phyloP scores from a whole-genome alignment of 2,888 invertebrate genomes.

The Metallyticus violacea region DNA sequence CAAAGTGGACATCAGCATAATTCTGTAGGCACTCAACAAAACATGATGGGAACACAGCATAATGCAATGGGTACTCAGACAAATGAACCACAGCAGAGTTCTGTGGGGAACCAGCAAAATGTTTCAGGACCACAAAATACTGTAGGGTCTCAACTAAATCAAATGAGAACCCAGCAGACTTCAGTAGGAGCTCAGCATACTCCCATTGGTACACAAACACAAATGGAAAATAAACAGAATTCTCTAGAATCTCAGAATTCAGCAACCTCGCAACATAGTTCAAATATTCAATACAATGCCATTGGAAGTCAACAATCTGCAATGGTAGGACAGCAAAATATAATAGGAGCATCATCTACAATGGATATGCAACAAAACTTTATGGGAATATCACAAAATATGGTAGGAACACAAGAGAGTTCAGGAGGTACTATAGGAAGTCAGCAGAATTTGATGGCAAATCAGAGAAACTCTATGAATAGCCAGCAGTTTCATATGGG shows the following conservation, averaged over 20 bases:
- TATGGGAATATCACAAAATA: background rate
- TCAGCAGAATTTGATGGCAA: background rate
- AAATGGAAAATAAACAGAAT: background rate
- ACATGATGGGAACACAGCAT: slow-evolving; percentile 1
- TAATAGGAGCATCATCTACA: background rate
- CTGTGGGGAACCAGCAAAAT: background rate
- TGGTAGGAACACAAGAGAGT: background rate
- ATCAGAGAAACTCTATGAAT: background rate
- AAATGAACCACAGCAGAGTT: background rate
- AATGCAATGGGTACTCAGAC: background rate
- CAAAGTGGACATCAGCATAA: background rate
- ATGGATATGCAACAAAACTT: background rate
- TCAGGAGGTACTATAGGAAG: background rate
- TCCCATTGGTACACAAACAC: background rate
- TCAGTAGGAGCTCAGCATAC: background rate
- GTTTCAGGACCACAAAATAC: background rate
- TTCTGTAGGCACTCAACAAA: background rate
- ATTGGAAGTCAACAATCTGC: background rate
- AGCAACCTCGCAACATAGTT: background rate
- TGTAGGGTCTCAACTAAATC: background rate
- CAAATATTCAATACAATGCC: background rate
- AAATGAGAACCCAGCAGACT: background rate
- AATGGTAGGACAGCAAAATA: background rate
- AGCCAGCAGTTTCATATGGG: background rate
- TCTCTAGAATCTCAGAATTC: background rate